These are phyloP conservation scores for Albula goreensis DNA, from an alignment of 2,113 vertebrate genomes.

Conservation along the genomic window DNA sequence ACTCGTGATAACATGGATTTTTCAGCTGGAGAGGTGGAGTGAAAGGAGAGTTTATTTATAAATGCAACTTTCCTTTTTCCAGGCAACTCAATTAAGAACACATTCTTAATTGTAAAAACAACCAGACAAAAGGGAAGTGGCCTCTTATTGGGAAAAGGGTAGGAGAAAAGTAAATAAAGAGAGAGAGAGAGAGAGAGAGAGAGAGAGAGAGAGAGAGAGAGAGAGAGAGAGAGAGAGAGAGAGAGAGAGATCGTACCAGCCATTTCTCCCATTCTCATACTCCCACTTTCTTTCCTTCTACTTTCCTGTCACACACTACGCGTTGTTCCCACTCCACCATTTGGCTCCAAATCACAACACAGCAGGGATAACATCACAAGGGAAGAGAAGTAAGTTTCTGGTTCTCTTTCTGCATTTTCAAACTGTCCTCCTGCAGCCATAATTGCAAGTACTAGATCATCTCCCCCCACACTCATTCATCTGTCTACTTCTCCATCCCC, in stretches of 20 bases:
- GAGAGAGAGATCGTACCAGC: not conserved
- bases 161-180: no score
- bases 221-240: not conserved
- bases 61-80: no score
- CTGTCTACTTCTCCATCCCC: conserved; percentile 12
- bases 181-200: not conserved
- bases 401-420: not conserved
- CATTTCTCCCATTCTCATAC: not conserved
- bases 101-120: no score
- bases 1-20: no score
- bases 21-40: no score
- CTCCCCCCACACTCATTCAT: not conserved
- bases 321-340: not conserved
- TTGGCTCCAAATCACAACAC: conserved; percentile 14
- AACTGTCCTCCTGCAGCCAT: not conserved
- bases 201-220: not conserved
- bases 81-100: no score
- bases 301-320: not conserved
- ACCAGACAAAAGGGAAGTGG: no score
- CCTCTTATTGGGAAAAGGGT: no score
- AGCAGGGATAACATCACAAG: not conserved
- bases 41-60: no score
- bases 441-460: conserved; percentile 36
- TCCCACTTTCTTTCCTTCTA: not conserved
- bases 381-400: not conserved